A percentile compares a stretch with the other conserved stretches of the same genome.
phyloP scores from a whole-genome alignment of 2,797 vertebrate species.

The Lagocephalus sceleratus region DNA sequence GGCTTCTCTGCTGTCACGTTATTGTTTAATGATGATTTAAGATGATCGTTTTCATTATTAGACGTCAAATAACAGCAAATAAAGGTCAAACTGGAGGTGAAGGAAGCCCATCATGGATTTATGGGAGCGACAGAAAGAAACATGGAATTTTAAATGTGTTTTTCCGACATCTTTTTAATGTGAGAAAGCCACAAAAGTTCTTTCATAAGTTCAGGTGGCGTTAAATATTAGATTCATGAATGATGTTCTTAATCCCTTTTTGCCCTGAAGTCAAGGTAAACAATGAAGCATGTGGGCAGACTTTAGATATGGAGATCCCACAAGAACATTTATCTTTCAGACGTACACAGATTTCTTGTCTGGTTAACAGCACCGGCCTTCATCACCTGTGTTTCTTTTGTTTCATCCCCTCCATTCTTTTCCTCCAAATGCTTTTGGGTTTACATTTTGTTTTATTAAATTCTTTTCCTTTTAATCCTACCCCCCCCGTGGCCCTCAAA shows the following conservation, averaged over 20 bases:
- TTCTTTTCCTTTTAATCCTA: too few relatives aligned
- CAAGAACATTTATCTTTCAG: neutral
- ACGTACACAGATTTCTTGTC: constrained; percentile 22
- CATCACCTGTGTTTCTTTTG: constrained; percentile 55
- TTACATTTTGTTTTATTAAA: too few relatives aligned
- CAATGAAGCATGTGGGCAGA: neutral
- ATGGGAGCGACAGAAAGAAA: too few relatives aligned
- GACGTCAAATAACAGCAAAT: too few relatives aligned
- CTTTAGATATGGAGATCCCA: constrained; percentile 2
- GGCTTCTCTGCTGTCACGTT: too few relatives aligned
- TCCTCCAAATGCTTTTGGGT: constrained; percentile 1
- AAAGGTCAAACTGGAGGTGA: too few relatives aligned
- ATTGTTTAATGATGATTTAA: too few relatives aligned
- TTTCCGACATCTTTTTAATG: too few relatives aligned
- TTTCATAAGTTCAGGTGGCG: constrained; percentile 3
- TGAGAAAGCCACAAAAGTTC: constrained; percentile 1
- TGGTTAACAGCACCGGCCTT: constrained; percentile 64
- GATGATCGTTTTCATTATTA: too few relatives aligned
- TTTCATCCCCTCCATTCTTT: constrained; percentile 21
- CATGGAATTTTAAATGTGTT: too few relatives aligned
- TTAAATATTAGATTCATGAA: constrained; percentile 8
- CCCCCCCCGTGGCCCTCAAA: too few relatives aligned
- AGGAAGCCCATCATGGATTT: too few relatives aligned
- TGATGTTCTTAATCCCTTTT: neutral
- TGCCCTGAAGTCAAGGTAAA: constrained; percentile 10